Evolutionary conservation across 2,888 invertebrate species (phyloP), one percentile per base, ranked within the genome.

Genomic region (Xestia sexstrigata): DNA sequence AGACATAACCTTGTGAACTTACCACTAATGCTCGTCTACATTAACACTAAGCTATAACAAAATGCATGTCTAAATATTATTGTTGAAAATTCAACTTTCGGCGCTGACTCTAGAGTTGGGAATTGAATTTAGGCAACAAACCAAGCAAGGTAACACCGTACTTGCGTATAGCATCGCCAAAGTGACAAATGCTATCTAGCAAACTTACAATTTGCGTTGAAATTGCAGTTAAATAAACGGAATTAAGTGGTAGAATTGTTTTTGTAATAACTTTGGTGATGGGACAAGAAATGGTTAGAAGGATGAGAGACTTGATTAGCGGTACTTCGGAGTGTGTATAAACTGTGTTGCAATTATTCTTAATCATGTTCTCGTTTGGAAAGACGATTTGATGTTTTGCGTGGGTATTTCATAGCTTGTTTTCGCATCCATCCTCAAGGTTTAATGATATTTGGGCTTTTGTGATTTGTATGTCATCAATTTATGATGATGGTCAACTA

Each of bases 1-100:
- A 52, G n/a, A 39, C 23, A 67, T 89, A 88, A 91, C 90, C 92
- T 89, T 85, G 89, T 90, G 87, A 90, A 87, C 90, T 65, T 62
- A 45, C 73, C 83, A 75, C 82, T 82, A 84, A n/a, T 42, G 39
- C 65, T 15, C 4, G 15, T 65, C 42, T 65, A 7, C n/a, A 42
- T n/a, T 65, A 4, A 42, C n/a, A 17, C 42, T 65, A 42, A 42
- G 65, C 42, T 8, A n/a, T n/a, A 4, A n/a, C n/a, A 42, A 65
- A 65, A 42, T 42, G 15, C 15, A 42, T 42, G 4, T 8, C 42
- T 65, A 8, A 15, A n/a, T 63, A 42, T 17, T 8, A 17, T 65
- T n/a, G 42, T 65, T 65, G n/a, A n/a, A 42, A 26, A 65, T 65
- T n/a, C 15, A 65, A 17, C 65, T 65, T 65, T 42, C 5, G n/a